Evolutionary conservation across 2,888 invertebrate species (phyloP), one percentile per base, ranked within the genome.

Genomic region (Eretmocerus hayati): DNA sequence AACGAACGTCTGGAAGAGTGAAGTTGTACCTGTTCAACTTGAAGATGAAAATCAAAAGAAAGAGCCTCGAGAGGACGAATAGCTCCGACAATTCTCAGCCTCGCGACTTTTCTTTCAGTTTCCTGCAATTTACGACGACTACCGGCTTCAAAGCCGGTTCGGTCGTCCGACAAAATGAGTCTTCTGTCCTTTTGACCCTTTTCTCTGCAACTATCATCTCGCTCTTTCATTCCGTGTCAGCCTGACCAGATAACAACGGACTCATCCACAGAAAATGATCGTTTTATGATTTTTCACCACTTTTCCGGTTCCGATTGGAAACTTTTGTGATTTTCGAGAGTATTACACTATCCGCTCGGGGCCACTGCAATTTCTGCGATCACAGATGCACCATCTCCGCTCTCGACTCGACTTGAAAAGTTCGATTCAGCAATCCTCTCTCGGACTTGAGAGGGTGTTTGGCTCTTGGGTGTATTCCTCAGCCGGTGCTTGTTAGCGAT

Each of bases 91-190:
- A n/a, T n/a, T n/a, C n/a, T n/a, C n/a, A n/a, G n/a, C n/a, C 11
- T 33, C 33, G 15, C n/a, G n/a, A 5, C 33, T 13, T 15, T 13
- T 6, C 33, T 13, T 9, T 9, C n/a, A 13, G 33, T 56, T 61
- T 60, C 62, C 59, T 57, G 59, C 59, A 62, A 62, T 64, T 62
- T 61, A 61, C 59, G 59, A 61, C 62, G 58, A 57, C 15, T 13
- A 23, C 39, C 23, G 9, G 39, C 39, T n/a, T n/a, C 55, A 56
- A 62, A 61, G 61, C 61, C 64, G 64, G 62, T 64, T 64, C 62
- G 57, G 54, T 52, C 58, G 59, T n/a, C n/a, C 55, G 58, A 55
- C 58, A 57, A 58, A 62, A 63, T 62, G 62, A 59, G 59, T 62
- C 60, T 35, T 39, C 48, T 48, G 22, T 32, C 37, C 35, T 30